Evolutionary conservation across 2,888 invertebrate species (phyloP), one percentile per base, ranked within the genome.

Genomic region (Nephrocerus scutellatus): DNA sequence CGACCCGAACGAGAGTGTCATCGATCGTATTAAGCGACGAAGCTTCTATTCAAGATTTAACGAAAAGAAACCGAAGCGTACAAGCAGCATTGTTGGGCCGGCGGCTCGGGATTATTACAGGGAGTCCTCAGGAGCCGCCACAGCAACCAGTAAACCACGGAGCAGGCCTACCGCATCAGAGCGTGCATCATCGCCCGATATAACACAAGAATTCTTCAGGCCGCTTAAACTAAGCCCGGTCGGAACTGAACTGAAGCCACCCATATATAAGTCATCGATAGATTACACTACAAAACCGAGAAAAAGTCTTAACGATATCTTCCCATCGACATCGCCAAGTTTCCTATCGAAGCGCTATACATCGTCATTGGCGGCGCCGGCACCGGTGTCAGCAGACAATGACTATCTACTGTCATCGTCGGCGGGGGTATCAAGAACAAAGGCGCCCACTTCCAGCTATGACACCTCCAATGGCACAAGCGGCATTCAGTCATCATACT

Each of bases 21-120:
- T 82, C 35, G 91, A 91, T 57, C 75, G 91, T 54, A 91, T 91
- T 54, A 75, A 86, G 51, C 75, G 91, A 21, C 88, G 89, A 63
- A 90, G 90, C 63, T 91, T 88, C 68, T 91, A 89, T 60, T 80
- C 84, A 10, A 74, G 90, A 50, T 91, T 91, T 62, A 90, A 91
- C 61, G 87, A 89, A 58, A 80, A 84, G 60, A 84, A 84, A 55
- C 76, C 76, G 48, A 73, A 78, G 43, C 73, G 83, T 47, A 81
- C 80, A 56, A 79, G 79, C 54, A 80, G 74, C 52, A 68, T 82
- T 48, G 78, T 80, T 8, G 77, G 77, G 13, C 76, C 80, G 6
- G 76, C 76, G 6, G 75, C 76, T 8, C 62, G 72, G 4, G 77
- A 78, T 45, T 78, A 77, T 35, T 68, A 69, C 39, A 57, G 68